A percentile compares a stretch with the other conserved stretches of the same genome.
These are phyloP conservation scores for Hermaeophaga mercurialis DNA, from an alignment of 2,888 invertebrate species.

Conservation along the genomic window DNA sequence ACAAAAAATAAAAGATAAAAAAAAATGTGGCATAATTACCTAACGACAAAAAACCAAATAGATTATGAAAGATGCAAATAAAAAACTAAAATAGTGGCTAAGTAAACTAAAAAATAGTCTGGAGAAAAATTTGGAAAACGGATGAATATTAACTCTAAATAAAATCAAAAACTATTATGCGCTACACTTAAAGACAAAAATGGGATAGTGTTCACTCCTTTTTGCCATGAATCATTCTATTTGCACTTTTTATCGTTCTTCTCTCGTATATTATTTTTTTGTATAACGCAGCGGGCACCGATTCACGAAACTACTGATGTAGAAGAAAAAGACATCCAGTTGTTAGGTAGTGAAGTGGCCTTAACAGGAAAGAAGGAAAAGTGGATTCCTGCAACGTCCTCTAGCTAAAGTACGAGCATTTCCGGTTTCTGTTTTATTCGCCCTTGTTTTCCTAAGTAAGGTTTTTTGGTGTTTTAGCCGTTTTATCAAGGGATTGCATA, in stretches of 20 bases:
- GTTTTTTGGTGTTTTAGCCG: constrained; percentile 29
- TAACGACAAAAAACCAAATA: too few relatives aligned
- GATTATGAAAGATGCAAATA: too few relatives aligned
- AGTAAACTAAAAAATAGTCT: too few relatives aligned
- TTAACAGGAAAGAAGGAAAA: constrained; percentile 39
- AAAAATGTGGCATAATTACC: too few relatives aligned
- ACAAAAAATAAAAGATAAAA: too few relatives aligned
- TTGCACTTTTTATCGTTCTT: not conserved
- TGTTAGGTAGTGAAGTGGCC: constrained; percentile 29
- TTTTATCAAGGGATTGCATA: constrained; percentile 28
- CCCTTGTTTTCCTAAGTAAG: constrained; percentile 37
- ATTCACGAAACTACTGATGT: constrained; percentile 7
- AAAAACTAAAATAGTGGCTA: too few relatives aligned
- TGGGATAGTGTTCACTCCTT: too few relatives aligned
- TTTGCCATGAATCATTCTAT: too few relatives aligned
- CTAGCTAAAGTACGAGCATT: constrained; percentile 47
- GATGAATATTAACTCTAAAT: too few relatives aligned
- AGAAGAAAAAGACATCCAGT: constrained; percentile 18
- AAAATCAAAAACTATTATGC: too few relatives aligned
- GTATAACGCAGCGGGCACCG: not conserved
- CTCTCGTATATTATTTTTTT: not conserved
- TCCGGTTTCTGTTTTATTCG: constrained; percentile 45
- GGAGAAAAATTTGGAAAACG: too few relatives aligned
- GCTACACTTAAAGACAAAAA: too few relatives aligned
- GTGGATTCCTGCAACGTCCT: constrained; percentile 46